Base-by-base conservation (phyloP, 2,113 vertebrate genomes). In the Hyperopisus bebe region DNA sequence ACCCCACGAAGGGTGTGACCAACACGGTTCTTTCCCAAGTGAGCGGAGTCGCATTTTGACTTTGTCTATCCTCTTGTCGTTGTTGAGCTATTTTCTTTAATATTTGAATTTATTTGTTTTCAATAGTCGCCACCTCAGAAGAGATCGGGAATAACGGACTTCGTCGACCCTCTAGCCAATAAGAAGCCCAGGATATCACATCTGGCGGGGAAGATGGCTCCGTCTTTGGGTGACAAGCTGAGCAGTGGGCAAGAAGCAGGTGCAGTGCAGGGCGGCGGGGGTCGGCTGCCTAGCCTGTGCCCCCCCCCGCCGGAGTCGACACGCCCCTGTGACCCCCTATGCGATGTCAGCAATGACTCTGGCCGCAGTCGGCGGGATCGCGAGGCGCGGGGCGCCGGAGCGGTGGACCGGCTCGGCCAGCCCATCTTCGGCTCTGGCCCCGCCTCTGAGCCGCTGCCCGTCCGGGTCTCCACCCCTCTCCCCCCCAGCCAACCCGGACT, bases 111-210 rank as follows among this genome's bases (percentile, higher is more conserved):
- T 47, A 10, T 35, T 86, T 86, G 48, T 42, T 19, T 58, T 87
- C 11, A 31, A 39, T n/a, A 53, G 86, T 77, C 66, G 1, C 87
- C 51, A 2, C 1, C 55, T 90, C 66, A 97, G 96, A 97, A 97
- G 91, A 95, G 96, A 89, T 85, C 94, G 3, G 82, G 39, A 0
- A 93, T 94, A 2, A 91, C 94, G 83, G 97, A 98, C 1, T 97
- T 97, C 91, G 96, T 96, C 0, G 97, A 98, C 91, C 97, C 97
- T 0, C 86, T 97, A 90, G 93, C 94, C 91, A 97, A 90, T 91
- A 99, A 98, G 93, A 98, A 97, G 91, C 96, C 96, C 88, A 92
- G 98, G 91, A 97, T 98, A 70, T 98, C 98, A 0, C 98, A 96
- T 85, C 62, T 97, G 87, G 92, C 95, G 2, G 95, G 96, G 91